Evolutionary conservation across 2,888 invertebrate genomes (phyloP), one percentile per base, ranked within the genome.

Genomic region (Chrysotoxum bicinctum): DNA sequence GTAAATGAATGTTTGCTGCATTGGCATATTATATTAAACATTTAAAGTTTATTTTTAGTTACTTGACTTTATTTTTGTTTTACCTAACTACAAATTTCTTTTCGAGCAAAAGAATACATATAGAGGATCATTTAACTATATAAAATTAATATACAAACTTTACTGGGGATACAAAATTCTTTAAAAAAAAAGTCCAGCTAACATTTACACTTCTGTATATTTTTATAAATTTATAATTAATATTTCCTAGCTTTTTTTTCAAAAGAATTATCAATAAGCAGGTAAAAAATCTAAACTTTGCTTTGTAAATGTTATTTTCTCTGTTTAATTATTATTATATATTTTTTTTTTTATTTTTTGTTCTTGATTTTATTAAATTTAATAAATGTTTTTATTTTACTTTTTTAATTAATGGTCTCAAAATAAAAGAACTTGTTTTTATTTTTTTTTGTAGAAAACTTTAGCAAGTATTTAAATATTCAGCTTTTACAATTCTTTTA

Each of bases 211-310:
- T 52, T 75, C 30, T 60, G 12, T 64, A 50, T 54, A 43, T 40
- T 48, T 54, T 73, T 77, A 45, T 35, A 58, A 54, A 72, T 45
- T 64, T 75, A 54, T 73, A 52, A 73, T 43, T 58, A 54, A 70
- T 66, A 45, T 56, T 69, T 62, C n/a, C 56, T 70, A 60, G 52
- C 40, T 37, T 43, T 50, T 68, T 43, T 50, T 68, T 32, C 9
- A 69, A 83, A 79, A 56, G 64, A 79, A 79, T 69, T 78, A 43
- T 79, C 56, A 62, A 73, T 58, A 62, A 83, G 78, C 74, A 50
- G 64, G 83, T 83, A 83, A 83, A 83, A 83, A 83, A 83, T 83
- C 83, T 83, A 83, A 56, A 83, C 54, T 30, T 78, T 74, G 54
- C 64, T 73, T 78, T 83, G 79, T 83, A 78, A 79, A 79, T 56